Evolutionary conservation across 2,888 invertebrate genomes (phyloP), one percentile per base, ranked within the genome.

Genomic region (Allophyes oxyacanthae): DNA sequence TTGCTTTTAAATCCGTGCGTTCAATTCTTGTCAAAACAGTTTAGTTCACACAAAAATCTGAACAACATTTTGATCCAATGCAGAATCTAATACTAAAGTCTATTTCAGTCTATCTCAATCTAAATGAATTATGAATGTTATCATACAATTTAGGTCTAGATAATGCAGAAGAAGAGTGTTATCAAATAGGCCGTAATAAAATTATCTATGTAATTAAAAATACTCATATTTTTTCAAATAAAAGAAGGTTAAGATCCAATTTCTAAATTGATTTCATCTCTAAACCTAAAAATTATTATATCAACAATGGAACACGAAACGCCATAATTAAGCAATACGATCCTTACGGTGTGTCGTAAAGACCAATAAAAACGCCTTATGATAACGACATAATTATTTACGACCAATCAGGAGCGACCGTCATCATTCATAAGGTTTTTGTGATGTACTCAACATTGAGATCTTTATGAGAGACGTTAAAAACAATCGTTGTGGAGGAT

Each of bases 331-430:
- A 75, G 48, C 46, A 70, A 68, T 46, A 63, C 45, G 32, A 58
- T 57, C 58, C 63, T 58, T 48, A 64, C 46, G 32, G 25, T 20
- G 37, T 45, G 38, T 52, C 45, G 50, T 66, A 69, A 71, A 60
- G 53, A 64, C 66, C 53, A 69, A 74, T 77, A 70, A 74, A 68
- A 78, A 62, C 50, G 41, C 64, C 55, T 66, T 72, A 57, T 55
- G 52, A 42, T 69, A 65, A 66, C 59, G 49, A 64, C 53, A 53
- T 54, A 40, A 63, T 70, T 64, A 74, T 78, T 77, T 76, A 76
- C 49, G 61, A 50, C 60, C 66, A 69, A 74, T 73, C 64, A 51
- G 48, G 45, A 56, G 48, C 15, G 38, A 43, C 25, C 32, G 52
- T 56, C 58, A 51, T 51, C 48, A 37, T 59, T 53, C 46, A 55